These are phyloP conservation scores for Vombatus ursinus DNA, from an alignment of 2,113 vertebrate genomes.

Conservation along the genomic window DNA sequence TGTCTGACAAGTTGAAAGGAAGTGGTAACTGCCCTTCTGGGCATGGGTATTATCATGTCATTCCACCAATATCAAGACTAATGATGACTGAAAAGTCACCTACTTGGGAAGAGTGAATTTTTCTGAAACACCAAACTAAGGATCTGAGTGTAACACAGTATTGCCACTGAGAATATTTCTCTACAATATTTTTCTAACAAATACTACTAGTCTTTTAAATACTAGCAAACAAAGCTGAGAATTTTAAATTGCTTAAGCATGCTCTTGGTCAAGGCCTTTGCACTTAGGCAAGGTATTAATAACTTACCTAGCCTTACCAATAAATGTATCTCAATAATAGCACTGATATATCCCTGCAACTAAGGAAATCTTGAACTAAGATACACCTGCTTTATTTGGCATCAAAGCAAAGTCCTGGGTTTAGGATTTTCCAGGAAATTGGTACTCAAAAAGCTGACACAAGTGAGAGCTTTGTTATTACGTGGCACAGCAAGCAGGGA, in stretches of 20 bases:
- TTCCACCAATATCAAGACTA: background rate
- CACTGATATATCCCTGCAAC: slow-evolving; percentile 67
- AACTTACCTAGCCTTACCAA: slow-evolving; percentile 38
- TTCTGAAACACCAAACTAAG: background rate
- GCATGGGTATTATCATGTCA: background rate
- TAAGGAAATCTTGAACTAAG: slow-evolving; percentile 40
- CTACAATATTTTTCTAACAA: background rate
- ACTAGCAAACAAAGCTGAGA: background rate
- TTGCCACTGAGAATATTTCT: background rate
- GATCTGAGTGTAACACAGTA: background rate
- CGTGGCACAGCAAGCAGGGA: background rate
- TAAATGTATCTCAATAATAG: slow-evolving; percentile 64
- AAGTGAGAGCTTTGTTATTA: background rate
- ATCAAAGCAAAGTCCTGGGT: background rate
- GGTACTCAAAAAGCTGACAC: background rate
- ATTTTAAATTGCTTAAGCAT: background rate
- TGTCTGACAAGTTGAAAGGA: background rate
- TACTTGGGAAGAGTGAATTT: background rate
- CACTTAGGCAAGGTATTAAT: background rate
- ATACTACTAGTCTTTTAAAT: background rate
- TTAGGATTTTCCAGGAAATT: background rate
- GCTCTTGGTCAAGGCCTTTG: background rate
- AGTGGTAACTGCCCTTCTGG: background rate
- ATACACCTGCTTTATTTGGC: background rate
- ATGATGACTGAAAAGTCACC: background rate